Base-by-base conservation (phyloP, 2,113 vertebrate species). In the Paracanthobrama guichenoti region DNA sequence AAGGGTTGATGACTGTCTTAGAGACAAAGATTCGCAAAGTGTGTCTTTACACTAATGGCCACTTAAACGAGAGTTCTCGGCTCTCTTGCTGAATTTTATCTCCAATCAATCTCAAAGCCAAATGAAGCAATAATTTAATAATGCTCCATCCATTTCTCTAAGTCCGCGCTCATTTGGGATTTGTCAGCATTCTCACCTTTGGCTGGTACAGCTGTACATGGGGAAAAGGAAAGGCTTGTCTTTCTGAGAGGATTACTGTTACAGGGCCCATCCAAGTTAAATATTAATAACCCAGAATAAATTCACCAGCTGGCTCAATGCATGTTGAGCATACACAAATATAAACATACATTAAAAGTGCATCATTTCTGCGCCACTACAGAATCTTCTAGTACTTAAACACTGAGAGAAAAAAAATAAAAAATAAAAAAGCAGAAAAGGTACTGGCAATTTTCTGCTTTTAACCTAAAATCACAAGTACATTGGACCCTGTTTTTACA, bases 241-340 rank as follows among this genome's bases (percentile, higher is more conserved):
- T 74, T 81, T 55, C 12, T 16, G 8, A 28, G 62, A 46, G 60
- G 57, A 84, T 64, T 50, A 57, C 79, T 79, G 60, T 59, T 76
- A 77, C 72, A 55, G 85, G 39, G 48, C 84, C 75, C 77, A n/a
- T 76, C 48, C 69, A 76, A 62, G 69, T 88, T 84, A 86, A 86
- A 80, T 84, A 82, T 76, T 88, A 76, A 88, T 81, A 78, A 60
- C 50, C 60, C 74, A 67, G 76, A 84, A 86, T 88, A 86, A 76
- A 86, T 88, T 88, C 74, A 86, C 73, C 84, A 88, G 84, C 77
- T 88, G 81, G 76, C 75, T 20, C 28, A 85, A 59, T 76, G 64
- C 74, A 72, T 78, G 60, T 39, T 60, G 71, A 84, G 81, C 66
- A 59, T 71, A 83, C 57, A 60, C 66, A 72, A 44, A 44, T 44